Base-by-base conservation (phyloP, 2,797 vertebrate species). In the Lerista edwardsae region DNA sequence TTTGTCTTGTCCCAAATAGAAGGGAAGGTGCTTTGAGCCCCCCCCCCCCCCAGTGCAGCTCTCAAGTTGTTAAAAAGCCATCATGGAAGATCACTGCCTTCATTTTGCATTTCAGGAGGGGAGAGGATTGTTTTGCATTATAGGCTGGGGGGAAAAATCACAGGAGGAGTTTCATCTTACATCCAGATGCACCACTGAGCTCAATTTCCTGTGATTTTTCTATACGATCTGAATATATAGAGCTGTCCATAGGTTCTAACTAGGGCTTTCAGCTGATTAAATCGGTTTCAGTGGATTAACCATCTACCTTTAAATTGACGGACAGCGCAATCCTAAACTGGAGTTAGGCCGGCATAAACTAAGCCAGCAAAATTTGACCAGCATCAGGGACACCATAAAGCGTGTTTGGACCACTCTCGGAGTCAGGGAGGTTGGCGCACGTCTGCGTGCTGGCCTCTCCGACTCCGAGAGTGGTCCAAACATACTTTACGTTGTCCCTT, bases 61-160 rank as follows among this genome's bases (percentile, higher is more conserved):
- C 59, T 64, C 39, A n/a, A 79, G 41, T 44, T 44, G 41, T 79
- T 47, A 61, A 19, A 79, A 72, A 25, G 0, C 39, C 3, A 82
- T 89, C 72, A 84, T 6, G 78, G 55, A 82, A 89, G 15, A 79
- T 27, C 36, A 71, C 57, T 59, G 57, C 21, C 57, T 41, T 41
- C 39, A 36, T 72, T 36, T 14, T 72, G 36, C 39, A 72, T 71
- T 71, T 39, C 68, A 41, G 68, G 23, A 71, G 34, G 36, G 11
- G 23, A 41, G 34, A 41, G 39, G 8, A 41, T 61, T 61, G 19
- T 25, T 71, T 34, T 44, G 8, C 10, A 27, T 72, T 44, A 44
- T 25, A 27, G 39, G 9, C 21, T n/a, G n/a, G 67, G 4, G 23
- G 25, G 9, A 7, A 61, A 72, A 44, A 44, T 44, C 69, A 72